A percentile compares a stretch with the other conserved stretches of the same genome.
phyloP scores from a whole-genome alignment of 2,113 vertebrate species.

The Sinocyclocheilus grahami region DNA sequence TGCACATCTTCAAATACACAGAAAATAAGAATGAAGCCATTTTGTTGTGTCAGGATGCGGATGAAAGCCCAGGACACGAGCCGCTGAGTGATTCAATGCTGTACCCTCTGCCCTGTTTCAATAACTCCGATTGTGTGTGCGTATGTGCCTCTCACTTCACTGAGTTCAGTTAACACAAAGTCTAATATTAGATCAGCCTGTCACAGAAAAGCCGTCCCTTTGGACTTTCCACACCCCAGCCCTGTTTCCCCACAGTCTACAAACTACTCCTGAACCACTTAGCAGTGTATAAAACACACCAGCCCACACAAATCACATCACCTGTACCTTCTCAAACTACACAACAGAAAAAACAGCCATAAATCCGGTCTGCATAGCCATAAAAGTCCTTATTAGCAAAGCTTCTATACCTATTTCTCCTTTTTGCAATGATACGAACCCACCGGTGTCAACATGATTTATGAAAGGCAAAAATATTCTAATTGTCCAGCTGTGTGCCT shows the following conservation, averaged over 20 bases:
- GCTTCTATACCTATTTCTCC: constrained; percentile 16
- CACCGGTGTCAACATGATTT: constrained; percentile 57
- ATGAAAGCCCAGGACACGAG: neutral
- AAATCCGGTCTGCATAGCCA: constrained; percentile 15
- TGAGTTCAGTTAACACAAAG: constrained; percentile 28
- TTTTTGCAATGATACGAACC: constrained; percentile 36
- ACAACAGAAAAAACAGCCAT: constrained; percentile 43
- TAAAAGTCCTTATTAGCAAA: constrained; percentile 30
- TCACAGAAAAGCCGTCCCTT: constrained; percentile 20
- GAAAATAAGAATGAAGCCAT: neutral
- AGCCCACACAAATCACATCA: constrained; percentile 21
- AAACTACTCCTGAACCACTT: neutral
- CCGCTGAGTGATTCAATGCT: constrained; percentile 5
- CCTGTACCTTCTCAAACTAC: constrained; percentile 19
- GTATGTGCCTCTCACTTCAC: constrained; percentile 23
- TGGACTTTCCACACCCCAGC: neutral
- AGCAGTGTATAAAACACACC: constrained; percentile 3
- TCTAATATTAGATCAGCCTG: constrained; percentile 47
- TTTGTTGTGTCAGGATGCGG: neutral
- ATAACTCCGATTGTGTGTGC: constrained; percentile 17
- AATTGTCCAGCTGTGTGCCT: constrained; percentile 58
- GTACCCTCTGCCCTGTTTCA: constrained; percentile 22
- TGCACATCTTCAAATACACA: constrained; percentile 3
- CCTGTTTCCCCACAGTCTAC: neutral
- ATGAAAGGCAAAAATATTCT: constrained; percentile 58